Percentiles rank a stretch among this genome's conserved stretches.
These are phyloP conservation scores for Manis pentadactyla DNA, from an alignment of 2,797 vertebrate species.

Conservation along the genomic window DNA sequence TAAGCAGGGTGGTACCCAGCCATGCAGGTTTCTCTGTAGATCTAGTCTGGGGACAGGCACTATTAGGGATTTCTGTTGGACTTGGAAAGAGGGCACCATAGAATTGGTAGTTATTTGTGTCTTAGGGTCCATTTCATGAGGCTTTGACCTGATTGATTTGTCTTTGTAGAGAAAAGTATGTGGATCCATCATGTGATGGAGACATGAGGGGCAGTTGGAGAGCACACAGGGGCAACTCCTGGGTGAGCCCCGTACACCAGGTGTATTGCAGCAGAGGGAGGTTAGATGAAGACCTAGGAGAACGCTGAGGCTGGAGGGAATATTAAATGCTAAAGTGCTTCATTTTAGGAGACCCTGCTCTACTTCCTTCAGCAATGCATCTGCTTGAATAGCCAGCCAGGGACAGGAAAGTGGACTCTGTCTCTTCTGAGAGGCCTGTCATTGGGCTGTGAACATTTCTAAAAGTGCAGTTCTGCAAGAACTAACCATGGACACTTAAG, in stretches of 20 bases:
- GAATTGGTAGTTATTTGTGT: neutral
- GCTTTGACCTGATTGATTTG: neutral
- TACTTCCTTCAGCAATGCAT: neutral
- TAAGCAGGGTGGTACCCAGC: neutral
- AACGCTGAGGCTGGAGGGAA: neutral
- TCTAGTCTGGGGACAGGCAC: neutral
- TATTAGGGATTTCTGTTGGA: neutral
- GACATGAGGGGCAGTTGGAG: neutral
- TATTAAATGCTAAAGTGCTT: neutral
- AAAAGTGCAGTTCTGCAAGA: neutral
- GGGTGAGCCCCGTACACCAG: accelerated
- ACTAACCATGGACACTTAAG: neutral
- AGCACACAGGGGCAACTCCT: neutral
- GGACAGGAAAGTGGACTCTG: neutral
- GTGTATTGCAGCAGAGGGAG: neutral
- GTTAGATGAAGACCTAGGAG: neutral
- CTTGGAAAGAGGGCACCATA: neutral
- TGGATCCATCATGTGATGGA: neutral
- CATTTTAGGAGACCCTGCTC: neutral
- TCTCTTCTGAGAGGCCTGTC: neutral
- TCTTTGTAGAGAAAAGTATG: neutral
- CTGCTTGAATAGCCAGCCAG: neutral
- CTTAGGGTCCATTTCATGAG: neutral
- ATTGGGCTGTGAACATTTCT: neutral
- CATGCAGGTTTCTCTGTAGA: neutral